Percentiles rank a stretch among this genome's conserved stretches.
These are phyloP conservation scores for Orthochromis indermauri DNA, from an alignment of 2,113 vertebrate species.

Conservation along the genomic window DNA sequence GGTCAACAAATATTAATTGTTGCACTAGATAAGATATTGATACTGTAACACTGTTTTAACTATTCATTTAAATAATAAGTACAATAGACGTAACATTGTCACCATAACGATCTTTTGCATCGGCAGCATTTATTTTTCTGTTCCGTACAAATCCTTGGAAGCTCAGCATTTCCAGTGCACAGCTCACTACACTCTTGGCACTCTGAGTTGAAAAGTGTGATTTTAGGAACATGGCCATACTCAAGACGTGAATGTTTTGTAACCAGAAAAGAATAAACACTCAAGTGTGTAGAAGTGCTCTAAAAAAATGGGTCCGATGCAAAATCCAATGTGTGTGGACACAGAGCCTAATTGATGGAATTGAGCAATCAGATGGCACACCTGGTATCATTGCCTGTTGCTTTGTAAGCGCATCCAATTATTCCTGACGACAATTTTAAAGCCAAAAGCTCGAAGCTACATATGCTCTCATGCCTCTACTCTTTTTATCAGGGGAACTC, in stretches of 20 bases:
- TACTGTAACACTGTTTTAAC: background rate
- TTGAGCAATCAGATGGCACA: background rate
- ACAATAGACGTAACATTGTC: fast-evolving
- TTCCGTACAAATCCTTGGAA: background rate
- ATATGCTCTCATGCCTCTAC: background rate
- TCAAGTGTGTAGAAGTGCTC: background rate
- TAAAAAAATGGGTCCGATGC: background rate
- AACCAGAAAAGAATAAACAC: background rate
- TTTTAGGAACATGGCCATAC: background rate
- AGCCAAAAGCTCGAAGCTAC: background rate
- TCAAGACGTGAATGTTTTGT: background rate
- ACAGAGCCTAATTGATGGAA: background rate
- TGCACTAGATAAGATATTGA: background rate
- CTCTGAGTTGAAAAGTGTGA: background rate
- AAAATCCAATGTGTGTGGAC: background rate
- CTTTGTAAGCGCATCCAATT: background rate
- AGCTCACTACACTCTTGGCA: background rate
- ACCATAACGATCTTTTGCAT: background rate
- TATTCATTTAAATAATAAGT: background rate
- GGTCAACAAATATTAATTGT: background rate
- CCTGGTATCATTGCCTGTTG: fast-evolving
- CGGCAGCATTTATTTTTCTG: background rate
- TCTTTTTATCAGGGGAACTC: background rate
- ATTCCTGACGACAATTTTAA: background rate
- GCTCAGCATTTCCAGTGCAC: background rate